phyloP scores from a whole-genome alignment of 2,888 invertebrate species.

The Pyrrhia umbra region DNA sequence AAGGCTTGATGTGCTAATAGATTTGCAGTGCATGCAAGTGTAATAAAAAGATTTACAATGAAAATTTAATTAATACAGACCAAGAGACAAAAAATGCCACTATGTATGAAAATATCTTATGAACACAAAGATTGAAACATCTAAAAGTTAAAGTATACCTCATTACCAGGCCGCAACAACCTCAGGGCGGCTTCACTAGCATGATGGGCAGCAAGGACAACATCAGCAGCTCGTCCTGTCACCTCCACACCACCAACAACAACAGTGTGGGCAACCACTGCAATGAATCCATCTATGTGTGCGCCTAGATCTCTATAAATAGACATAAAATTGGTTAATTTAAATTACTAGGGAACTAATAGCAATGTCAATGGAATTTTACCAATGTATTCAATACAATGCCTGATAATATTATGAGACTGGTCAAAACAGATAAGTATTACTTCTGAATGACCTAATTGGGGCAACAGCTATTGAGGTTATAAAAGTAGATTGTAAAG shows the following conservation, averaged over 20 bases:
- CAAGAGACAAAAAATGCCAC: not conserved
- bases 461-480: constrained; percentile 29
- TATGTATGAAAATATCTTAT: constrained; percentile 1
- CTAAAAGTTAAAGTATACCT: constrained; percentile 88
- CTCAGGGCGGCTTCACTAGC: constrained; percentile 98
- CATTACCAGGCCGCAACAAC: constrained; percentile 97
- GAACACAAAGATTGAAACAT: constrained; percentile 32
- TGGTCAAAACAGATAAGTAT: not conserved
- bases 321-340: not conserved
- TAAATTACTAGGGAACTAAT: too few relatives aligned
- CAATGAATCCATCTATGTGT: constrained; percentile 99
- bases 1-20: not conserved
- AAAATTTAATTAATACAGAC: too few relatives aligned
- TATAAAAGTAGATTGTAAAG: constrained; percentile 15
- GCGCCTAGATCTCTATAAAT: constrained; percentile 97
- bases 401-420: not conserved
- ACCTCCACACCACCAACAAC: constrained; percentile 95
- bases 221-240: constrained; percentile 97
- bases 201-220: constrained; percentile 97
- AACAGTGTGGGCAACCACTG: constrained; percentile 99
- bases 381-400: not conserved
- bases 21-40: not conserved
- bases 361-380: constrained; percentile 7
- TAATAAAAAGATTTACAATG: not conserved
- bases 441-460: constrained; percentile 5